Conservation (phyloP, 2,797 vertebrate species). For the Argentina silus region DNA sequence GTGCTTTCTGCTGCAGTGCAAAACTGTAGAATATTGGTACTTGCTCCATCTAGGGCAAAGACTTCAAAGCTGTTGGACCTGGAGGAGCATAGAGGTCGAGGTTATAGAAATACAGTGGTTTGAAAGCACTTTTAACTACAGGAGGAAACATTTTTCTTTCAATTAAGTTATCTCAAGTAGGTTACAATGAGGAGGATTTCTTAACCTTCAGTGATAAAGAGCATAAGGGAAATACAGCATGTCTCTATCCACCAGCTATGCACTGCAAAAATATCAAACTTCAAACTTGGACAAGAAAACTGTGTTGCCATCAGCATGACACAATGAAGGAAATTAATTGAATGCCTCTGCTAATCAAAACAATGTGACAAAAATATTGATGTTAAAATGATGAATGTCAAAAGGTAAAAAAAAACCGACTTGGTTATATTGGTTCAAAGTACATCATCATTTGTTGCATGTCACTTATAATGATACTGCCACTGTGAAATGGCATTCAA, state of each 20-base stretch:
- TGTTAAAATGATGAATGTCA: no score
- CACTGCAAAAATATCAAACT: no score
- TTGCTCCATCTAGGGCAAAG: constrained; percentile 84
- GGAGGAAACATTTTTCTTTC: no score
- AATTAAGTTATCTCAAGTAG: not conserved
- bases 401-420: not conserved
- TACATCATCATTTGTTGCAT: not conserved
- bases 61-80: constrained; percentile 93
- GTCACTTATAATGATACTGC: not conserved
- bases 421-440: not conserved
- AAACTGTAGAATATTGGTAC: constrained; percentile 89
- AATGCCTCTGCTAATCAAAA: no score
- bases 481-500: not conserved
- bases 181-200: not conserved
- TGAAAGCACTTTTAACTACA: not conserved
- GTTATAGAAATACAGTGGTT: constrained; percentile 31
- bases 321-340: no score
- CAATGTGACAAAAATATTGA: no score
- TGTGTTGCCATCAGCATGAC: no score
- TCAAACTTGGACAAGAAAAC: no score
- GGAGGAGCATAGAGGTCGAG: constrained; percentile 47
- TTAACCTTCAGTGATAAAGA: no score
- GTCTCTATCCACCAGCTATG: no score
- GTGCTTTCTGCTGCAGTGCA: constrained; percentile 88
- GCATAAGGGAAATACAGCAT: not conserved